Evolutionary conservation across 2,797 vertebrate species (phyloP).

Genomic region (Urophycis tenuis): DNA sequence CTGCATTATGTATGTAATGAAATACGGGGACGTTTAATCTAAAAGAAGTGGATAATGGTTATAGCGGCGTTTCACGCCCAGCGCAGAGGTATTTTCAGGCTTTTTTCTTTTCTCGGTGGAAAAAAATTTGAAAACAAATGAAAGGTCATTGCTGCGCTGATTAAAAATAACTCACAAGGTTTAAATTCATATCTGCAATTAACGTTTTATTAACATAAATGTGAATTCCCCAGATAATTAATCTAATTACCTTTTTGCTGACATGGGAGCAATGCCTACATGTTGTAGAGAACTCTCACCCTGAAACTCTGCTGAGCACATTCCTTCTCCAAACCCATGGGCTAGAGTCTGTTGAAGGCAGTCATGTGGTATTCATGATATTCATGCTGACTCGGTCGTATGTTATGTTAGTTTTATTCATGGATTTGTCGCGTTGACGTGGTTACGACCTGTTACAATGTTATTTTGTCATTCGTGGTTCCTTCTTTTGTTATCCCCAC

Average conservation of each 20-base stretch:
- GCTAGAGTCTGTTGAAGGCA: neutral
- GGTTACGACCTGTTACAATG: neutral
- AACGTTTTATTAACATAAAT: neutral
- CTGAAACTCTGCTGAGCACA: neutral
- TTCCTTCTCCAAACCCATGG: neutral
- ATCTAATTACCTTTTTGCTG: neutral
- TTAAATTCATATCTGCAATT: neutral
- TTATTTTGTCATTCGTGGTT: too few species aligned
- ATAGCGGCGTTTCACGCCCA: neutral
- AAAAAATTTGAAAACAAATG: too few species aligned
- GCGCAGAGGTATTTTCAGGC: neutral
- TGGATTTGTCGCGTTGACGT: neutral
- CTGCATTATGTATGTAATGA: slow-evolving; percentile 19
- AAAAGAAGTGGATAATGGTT: neutral
- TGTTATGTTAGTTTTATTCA: neutral
- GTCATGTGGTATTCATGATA: neutral
- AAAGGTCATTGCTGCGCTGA: slow-evolving; percentile 7
- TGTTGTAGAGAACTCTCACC: neutral
- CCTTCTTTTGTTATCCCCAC: too few species aligned
- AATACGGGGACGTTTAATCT: slow-evolving; percentile 22
- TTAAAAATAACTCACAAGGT: neutral
- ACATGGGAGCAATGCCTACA: neutral
- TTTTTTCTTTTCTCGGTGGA: neutral
- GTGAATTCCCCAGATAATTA: neutral
- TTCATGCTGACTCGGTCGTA: neutral